Percentiles rank a stretch among this genome's conserved stretches.
These are phyloP conservation scores for Cephus nigrinus DNA, from an alignment of 2,888 invertebrate species.

Conservation along the genomic window DNA sequence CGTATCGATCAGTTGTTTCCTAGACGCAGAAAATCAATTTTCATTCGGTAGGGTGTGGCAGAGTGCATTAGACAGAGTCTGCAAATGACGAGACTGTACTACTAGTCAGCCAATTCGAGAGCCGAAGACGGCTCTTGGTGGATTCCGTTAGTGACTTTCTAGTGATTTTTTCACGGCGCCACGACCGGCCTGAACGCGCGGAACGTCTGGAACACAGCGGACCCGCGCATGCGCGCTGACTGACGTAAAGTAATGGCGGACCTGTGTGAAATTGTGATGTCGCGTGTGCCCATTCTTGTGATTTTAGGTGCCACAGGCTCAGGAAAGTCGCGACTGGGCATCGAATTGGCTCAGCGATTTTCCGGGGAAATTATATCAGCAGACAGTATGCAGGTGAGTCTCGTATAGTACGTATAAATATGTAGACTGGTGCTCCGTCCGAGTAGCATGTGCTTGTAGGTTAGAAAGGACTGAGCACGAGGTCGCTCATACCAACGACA, in stretches of 20 bases:
- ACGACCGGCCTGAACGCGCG: constrained; percentile 6
- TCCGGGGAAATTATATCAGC: constrained; percentile 95
- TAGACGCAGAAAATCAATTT: background rate
- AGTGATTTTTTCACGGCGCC: background rate
- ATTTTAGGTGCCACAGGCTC: constrained; percentile 97
- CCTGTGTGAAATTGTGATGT: constrained; percentile 54
- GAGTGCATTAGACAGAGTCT: background rate
- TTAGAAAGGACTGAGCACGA: constrained; percentile 5
- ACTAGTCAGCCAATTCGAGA: background rate
- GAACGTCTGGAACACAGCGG: constrained; percentile 17
- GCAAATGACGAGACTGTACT: background rate
- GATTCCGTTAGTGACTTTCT: background rate
- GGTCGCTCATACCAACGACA: background rate
- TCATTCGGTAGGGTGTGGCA: background rate
- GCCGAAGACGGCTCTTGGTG: background rate
- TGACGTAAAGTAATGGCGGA: constrained; percentile 8
- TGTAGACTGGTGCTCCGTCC: background rate
- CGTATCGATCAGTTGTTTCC: background rate
- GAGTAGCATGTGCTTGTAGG: constrained; percentile 7
- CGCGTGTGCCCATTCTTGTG: constrained; percentile 81
- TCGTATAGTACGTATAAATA: background rate
- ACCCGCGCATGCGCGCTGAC: constrained; percentile 27
- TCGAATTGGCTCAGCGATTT: constrained; percentile 89
- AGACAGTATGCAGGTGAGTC: constrained; percentile 97
- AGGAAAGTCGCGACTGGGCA: constrained; percentile 95